These are phyloP conservation scores for Anguilla pacifica DNA, from an alignment of 2,797 vertebrate species.

Conservation along the genomic window DNA sequence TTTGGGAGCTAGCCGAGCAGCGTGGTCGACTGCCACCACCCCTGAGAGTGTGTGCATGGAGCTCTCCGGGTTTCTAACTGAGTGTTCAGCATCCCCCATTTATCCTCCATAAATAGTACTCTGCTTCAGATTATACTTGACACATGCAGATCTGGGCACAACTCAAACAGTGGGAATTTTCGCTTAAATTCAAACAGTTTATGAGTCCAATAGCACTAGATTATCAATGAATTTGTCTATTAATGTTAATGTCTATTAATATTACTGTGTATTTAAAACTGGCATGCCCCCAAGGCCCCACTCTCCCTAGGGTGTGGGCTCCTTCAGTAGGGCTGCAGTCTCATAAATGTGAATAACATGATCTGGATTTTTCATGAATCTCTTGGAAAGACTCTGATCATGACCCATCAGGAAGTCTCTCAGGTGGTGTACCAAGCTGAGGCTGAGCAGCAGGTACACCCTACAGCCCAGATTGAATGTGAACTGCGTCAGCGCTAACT, in stretches of 20 bases:
- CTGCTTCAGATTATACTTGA: conserved; percentile 36
- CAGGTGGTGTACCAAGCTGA: not conserved
- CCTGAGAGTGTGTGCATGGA: conserved; percentile 7
- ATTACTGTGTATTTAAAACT: conserved; percentile 10
- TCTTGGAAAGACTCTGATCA: too few species aligned
- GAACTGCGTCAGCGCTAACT: not conserved
- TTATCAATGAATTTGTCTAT: not conserved
- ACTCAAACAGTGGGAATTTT: not conserved
- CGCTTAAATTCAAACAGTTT: not conserved
- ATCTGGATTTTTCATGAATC: not conserved
- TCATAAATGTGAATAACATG: not conserved
- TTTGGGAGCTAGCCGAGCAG: conserved; percentile 58
- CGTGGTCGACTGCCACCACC: conserved; percentile 36
- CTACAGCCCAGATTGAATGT: not conserved
- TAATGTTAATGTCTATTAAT: too few species aligned
- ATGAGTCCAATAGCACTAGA: not conserved
- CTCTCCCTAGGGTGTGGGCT: too few species aligned
- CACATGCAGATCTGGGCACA: not conserved
- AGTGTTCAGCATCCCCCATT: not conserved
- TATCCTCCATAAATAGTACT: conserved; percentile 28
- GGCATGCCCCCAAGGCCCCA: too few species aligned
- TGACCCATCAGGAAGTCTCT: not conserved
- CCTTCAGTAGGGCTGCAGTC: not conserved
- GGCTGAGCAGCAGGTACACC: not conserved
- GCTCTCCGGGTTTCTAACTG: conserved; percentile 32